Evolutionary conservation across 1,140 invertebrate genomes (phyloP).

Genomic region (Pteromalus puparum): DNA sequence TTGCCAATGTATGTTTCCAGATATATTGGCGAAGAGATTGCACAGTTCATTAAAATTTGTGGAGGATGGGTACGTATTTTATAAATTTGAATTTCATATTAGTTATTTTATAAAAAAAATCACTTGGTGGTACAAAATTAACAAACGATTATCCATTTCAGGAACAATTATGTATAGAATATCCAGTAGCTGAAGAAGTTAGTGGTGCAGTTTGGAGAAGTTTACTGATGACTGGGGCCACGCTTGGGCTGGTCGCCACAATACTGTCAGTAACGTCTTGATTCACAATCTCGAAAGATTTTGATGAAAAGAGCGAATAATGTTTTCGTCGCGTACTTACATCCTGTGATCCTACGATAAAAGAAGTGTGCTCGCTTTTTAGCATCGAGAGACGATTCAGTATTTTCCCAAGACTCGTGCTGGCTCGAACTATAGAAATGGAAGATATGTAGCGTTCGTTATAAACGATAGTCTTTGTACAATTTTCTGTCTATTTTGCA

Average conservation of each 20-base stretch:
- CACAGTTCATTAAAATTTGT: conserved; percentile 72
- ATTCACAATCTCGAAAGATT: conserved; percentile 55
- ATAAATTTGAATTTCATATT: neutral
- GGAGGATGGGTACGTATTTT: conserved; percentile 69
- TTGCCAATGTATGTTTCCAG: conserved; percentile 71
- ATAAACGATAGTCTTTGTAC: conserved; percentile 41
- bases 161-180: conserved; percentile 78
- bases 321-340: conserved; percentile 68
- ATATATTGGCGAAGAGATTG: conserved; percentile 70
- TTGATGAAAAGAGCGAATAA: conserved; percentile 45
- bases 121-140: neutral
- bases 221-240: conserved; percentile 77
- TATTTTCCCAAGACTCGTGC: conserved; percentile 46
- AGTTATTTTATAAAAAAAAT: neutral
- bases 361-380: conserved; percentile 42
- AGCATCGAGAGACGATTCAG: conserved; percentile 41
- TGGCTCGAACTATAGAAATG: conserved; percentile 37
- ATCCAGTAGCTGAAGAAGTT: conserved; percentile 77
- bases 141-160: conserved; percentile 59
- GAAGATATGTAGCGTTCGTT: conserved; percentile 32
- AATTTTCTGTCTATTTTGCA: conserved; percentile 22
- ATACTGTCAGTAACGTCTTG: conserved; percentile 72
- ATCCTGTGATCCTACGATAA: conserved; percentile 63
- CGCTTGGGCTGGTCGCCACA: conserved; percentile 77
- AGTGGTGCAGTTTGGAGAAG: conserved; percentile 78